These are phyloP conservation scores for Clarias laeviceps DNA, from an alignment of 2,797 vertebrate genomes.

Conservation along the genomic window DNA sequence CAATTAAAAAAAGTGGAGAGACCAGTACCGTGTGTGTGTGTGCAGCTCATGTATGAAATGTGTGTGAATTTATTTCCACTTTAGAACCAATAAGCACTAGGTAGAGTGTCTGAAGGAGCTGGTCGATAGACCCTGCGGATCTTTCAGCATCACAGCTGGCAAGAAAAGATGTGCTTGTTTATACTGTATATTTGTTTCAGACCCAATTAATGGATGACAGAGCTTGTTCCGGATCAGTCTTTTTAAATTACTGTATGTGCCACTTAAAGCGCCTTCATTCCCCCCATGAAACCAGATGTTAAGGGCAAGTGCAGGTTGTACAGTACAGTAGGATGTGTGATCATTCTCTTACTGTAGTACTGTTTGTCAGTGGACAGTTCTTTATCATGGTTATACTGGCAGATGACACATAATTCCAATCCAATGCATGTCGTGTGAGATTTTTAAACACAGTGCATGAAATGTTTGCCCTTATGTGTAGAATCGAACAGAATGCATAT, in stretches of 20 bases:
- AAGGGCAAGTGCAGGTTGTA: too few relatives aligned
- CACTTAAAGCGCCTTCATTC: background rate
- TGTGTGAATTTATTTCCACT: slow-evolving; percentile 22
- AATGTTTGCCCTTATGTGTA: background rate
- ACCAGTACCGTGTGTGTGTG: slow-evolving; percentile 33
- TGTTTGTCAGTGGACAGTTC: background rate
- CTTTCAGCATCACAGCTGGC: slow-evolving; percentile 8
- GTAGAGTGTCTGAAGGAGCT: background rate
- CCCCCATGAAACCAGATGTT: background rate
- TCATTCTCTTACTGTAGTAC: background rate
- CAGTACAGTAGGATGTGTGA: background rate
- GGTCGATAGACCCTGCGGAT: slow-evolving; percentile 3
- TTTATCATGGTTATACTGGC: background rate
- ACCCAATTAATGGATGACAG: slow-evolving; percentile 25
- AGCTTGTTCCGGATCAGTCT: slow-evolving; percentile 17
- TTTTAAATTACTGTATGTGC: background rate
- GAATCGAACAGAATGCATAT: background rate
- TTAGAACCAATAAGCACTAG: slow-evolving; percentile 36
- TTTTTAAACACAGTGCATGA: background rate
- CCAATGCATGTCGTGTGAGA: background rate
- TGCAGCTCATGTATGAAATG: background rate
- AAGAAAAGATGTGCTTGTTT: slow-evolving; percentile 17
- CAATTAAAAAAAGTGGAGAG: slow-evolving; percentile 54
- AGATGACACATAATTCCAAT: background rate
- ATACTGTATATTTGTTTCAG: background rate